Evolutionary conservation across 2,888 invertebrate species (phyloP).

Genomic region (Cyaniris semiargus): DNA sequence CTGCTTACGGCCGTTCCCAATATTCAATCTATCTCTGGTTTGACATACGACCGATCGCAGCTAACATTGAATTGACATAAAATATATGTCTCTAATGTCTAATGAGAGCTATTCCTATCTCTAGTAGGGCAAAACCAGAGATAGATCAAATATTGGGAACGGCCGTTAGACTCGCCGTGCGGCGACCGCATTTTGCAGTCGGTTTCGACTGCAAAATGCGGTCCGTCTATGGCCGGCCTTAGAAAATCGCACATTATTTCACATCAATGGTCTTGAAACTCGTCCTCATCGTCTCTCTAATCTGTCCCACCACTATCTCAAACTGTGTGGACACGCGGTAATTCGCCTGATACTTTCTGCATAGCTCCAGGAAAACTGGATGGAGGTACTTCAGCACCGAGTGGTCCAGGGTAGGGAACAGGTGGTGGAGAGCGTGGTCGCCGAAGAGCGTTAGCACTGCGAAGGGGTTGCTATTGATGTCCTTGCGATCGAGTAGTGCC

Average conservation of each 20-base stretch:
- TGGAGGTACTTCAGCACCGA: conserved; percentile 82
- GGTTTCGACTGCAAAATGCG: too few relatives aligned
- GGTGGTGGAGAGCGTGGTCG: conserved; percentile 87
- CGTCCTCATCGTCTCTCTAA: conserved; percentile 49
- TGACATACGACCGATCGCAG: too few relatives aligned
- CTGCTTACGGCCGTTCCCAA: too few relatives aligned
- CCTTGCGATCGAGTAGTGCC: conserved; percentile 85
- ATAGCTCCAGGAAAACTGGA: conserved; percentile 64
- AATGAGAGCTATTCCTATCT: too few relatives aligned
- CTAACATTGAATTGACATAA: too few relatives aligned
- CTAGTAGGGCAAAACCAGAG: too few relatives aligned
- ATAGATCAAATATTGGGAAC: too few relatives aligned
- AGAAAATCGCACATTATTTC: not conserved
- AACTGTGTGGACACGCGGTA: conserved; percentile 70
- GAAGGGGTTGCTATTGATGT: conserved; percentile 83
- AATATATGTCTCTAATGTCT: too few relatives aligned
- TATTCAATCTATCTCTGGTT: too few relatives aligned
- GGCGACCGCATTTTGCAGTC: too few relatives aligned
- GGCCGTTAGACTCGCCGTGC: too few relatives aligned
- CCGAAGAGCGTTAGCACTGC: conserved; percentile 86
- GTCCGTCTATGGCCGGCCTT: too few relatives aligned
- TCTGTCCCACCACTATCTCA: conserved; percentile 84
- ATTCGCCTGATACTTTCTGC: conserved; percentile 76
- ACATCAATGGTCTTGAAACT: not conserved
- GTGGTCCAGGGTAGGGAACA: conserved; percentile 89